phyloP scores from a whole-genome alignment of 2,888 invertebrate species.

The Rutpela maculata region DNA sequence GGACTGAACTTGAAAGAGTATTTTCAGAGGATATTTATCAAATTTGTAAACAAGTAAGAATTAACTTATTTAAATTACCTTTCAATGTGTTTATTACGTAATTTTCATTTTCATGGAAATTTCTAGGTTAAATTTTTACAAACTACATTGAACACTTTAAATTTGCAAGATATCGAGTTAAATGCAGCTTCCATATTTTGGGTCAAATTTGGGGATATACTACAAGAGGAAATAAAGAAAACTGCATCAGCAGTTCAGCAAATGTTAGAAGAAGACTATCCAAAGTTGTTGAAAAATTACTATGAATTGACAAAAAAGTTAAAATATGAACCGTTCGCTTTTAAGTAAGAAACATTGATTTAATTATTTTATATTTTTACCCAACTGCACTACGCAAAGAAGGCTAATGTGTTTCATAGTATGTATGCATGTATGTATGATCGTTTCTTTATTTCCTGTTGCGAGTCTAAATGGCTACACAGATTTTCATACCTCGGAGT shows the following conservation, averaged over 20 bases:
- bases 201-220: slow-evolving; percentile 73
- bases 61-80: slow-evolving; percentile 15
- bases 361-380: not conserved
- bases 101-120: slow-evolving; percentile 12
- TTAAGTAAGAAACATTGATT: slow-evolving; percentile 74
- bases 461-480: too few species aligned
- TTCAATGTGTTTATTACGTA: slow-evolving; percentile 9
- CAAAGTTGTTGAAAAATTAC: slow-evolving; percentile 88
- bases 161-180: slow-evolving; percentile 74
- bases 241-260: slow-evolving; percentile 81
- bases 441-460: too few species aligned
- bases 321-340: slow-evolving; percentile 78
- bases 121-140: slow-evolving; percentile 75
- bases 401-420: too few species aligned
- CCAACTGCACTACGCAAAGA: too few species aligned
- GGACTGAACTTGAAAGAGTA: slow-evolving; percentile 92
- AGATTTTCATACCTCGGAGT: too few species aligned
- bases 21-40: slow-evolving; percentile 86
- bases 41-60: slow-evolving; percentile 81
- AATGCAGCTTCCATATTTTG: slow-evolving; percentile 77
- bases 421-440: too few species aligned
- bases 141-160: slow-evolving; percentile 74
- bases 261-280: slow-evolving; percentile 91
- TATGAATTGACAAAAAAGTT: slow-evolving; percentile 85
- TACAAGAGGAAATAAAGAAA: slow-evolving; percentile 76